These are phyloP conservation scores for Scotopteryx bipunctaria DNA, from an alignment of 2,888 invertebrate species.

Conservation along the genomic window DNA sequence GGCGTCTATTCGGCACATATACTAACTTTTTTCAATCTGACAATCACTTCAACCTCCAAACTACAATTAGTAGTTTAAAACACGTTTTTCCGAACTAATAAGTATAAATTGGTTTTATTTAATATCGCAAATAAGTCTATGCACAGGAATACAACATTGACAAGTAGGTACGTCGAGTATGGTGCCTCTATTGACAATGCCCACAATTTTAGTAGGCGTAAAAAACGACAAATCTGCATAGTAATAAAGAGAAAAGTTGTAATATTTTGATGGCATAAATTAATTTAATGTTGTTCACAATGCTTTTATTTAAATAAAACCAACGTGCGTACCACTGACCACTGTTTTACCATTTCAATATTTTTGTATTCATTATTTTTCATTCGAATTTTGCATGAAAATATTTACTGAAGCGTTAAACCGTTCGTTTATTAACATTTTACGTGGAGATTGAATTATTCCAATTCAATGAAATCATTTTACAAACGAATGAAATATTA, in stretches of 20 bases:
- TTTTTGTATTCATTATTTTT: background rate
- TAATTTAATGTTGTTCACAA: background rate
- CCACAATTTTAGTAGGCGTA: too few relatives aligned
- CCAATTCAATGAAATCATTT: background rate
- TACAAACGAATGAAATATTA: background rate
- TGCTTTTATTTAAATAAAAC: background rate
- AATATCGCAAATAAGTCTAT: too few relatives aligned
- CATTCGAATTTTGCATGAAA: background rate
- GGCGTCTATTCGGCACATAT: background rate
- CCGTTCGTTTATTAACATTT: background rate
- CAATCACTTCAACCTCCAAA: too few relatives aligned
- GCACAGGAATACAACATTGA: too few relatives aligned
- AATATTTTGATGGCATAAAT: background rate
- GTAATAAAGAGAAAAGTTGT: slow-evolving; percentile 5
- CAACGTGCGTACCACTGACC: background rate
- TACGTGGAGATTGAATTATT: background rate
- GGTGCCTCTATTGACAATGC: too few relatives aligned
- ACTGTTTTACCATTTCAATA: background rate
- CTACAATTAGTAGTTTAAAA: too few relatives aligned
- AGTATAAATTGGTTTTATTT: too few relatives aligned
- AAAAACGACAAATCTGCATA: background rate
- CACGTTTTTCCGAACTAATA: too few relatives aligned
- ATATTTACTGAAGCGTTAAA: background rate
- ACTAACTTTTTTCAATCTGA: too few relatives aligned
- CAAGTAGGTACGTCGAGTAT: too few relatives aligned